A percentile compares a stretch with the other conserved stretches of the same genome.
Conservation (phyloP, 2,113 vertebrate genomes). For the Pseudopipra pipra region DNA sequence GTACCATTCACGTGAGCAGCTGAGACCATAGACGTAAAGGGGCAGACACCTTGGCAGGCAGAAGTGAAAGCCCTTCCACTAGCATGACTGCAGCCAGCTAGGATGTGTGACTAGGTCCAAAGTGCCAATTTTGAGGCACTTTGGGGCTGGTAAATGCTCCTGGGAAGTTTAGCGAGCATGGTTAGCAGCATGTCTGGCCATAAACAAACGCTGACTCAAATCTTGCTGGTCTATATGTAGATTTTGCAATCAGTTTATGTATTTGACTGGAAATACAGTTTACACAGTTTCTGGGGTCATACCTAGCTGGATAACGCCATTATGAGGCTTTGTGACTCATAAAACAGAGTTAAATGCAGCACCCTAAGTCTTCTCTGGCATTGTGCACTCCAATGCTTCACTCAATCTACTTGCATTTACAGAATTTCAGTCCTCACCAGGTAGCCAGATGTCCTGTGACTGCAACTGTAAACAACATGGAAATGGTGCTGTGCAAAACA, state of each 20-base stretch:
- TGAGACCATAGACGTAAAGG: not conserved
- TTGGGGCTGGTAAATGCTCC: not conserved
- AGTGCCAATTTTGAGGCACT: not conserved
- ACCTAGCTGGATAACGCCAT: not conserved
- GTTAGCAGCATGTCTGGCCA: not conserved
- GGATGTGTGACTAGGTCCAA: not conserved
- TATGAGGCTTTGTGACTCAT: not conserved
- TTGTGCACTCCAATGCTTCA: not conserved
- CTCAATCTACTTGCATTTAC: not conserved
- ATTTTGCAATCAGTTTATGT: not conserved
- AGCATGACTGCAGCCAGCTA: not conserved
- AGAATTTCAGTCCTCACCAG: not conserved
- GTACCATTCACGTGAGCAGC: fast-evolving
- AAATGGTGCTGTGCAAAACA: not conserved
- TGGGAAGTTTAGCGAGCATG: not conserved
- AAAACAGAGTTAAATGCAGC: not conserved
- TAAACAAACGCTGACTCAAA: not conserved
- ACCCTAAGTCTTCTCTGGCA: not conserved
- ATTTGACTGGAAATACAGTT: not conserved
- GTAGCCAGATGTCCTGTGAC: not conserved
- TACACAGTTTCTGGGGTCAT: not conserved
- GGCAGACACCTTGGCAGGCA: not conserved
- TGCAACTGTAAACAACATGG: not conserved
- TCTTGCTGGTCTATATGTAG: not conserved
- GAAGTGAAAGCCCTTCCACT: not conserved